These are phyloP conservation scores for Drosophila monieri DNA, from an alignment of 2,888 invertebrate genomes.

Conservation along the genomic window DNA sequence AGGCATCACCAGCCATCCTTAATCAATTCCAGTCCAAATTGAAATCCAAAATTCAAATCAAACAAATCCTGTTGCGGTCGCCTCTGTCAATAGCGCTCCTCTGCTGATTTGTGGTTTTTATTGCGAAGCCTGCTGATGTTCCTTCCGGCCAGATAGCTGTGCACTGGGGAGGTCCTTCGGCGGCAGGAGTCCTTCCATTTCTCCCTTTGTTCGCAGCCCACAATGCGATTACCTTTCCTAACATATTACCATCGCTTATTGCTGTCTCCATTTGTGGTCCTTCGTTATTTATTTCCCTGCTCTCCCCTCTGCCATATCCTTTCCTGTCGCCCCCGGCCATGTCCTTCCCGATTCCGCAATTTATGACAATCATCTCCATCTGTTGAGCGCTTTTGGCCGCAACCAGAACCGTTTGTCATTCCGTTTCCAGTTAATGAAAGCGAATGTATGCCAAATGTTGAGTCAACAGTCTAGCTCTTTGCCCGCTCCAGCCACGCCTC, in stretches of 20 bases:
- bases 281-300: background rate
- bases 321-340: background rate
- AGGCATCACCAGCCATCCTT: background rate
- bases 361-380: slow-evolving; percentile 41
- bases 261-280: background rate
- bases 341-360: slow-evolving; percentile 1
- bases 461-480: slow-evolving; percentile 1
- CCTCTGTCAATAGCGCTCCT: background rate
- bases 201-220: background rate
- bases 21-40: slow-evolving; percentile 17
- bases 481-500: slow-evolving; percentile 20
- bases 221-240: background rate
- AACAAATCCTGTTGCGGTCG: slow-evolving; percentile 34
- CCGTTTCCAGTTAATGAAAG: slow-evolving; percentile 43
- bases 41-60: slow-evolving; percentile 22
- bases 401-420: slow-evolving; percentile 31
- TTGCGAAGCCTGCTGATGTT: background rate
- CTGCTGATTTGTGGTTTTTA: slow-evolving; percentile 1
- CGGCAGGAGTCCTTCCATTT: background rate
- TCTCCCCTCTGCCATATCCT: background rate
- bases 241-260: background rate
- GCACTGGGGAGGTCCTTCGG: background rate
- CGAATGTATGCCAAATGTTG: slow-evolving; percentile 41
- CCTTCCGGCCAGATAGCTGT: background rate
- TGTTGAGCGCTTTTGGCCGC: slow-evolving; percentile 30